phyloP scores from a whole-genome alignment of 2,888 invertebrate genomes.

The Drosophila formosana region DNA sequence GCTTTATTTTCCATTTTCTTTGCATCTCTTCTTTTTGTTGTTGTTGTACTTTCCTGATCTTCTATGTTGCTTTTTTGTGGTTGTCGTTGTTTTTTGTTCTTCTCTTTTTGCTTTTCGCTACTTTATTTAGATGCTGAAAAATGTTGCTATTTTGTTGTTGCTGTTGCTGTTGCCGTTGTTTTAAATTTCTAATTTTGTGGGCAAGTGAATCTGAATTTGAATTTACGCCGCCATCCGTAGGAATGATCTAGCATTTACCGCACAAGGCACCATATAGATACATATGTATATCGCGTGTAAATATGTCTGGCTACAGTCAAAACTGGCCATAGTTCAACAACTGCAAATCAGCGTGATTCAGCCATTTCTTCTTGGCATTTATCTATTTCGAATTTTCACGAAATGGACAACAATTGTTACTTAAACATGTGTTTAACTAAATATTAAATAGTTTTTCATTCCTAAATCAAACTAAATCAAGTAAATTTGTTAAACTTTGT shows the following conservation, averaged over 20 bases:
- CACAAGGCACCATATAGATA: slow-evolving; percentile 3
- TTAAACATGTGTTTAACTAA: too few species aligned
- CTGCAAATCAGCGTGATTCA: not conserved
- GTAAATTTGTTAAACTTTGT: too few species aligned
- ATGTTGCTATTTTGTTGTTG: slow-evolving; percentile 63
- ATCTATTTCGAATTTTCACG: too few species aligned
- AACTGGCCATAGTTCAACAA: slow-evolving; percentile 4
- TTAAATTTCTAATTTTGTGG: slow-evolving; percentile 81
- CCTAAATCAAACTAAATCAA: too few species aligned
- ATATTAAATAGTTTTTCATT: too few species aligned
- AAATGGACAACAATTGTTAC: too few species aligned
- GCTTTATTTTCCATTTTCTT: slow-evolving; percentile 42
- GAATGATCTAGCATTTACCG: slow-evolving; percentile 63
- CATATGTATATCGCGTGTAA: slow-evolving; percentile 6
- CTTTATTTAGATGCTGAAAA: slow-evolving; percentile 74
- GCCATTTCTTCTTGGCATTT: too few species aligned
- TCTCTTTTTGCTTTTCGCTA: slow-evolving; percentile 51
- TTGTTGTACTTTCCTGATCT: slow-evolving; percentile 37
- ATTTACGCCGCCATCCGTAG: slow-evolving; percentile 61
- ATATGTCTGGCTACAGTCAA: slow-evolving; percentile 39
- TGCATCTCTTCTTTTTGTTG: not conserved
- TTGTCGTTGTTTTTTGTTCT: slow-evolving; percentile 13
- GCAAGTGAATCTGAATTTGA: slow-evolving; percentile 80
- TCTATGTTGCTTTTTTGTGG: slow-evolving; percentile 24
- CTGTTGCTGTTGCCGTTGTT: slow-evolving; percentile 46